Evolutionary conservation across 2,888 invertebrate genomes (phyloP).

Genomic region (Euplagia quadripunctaria): DNA sequence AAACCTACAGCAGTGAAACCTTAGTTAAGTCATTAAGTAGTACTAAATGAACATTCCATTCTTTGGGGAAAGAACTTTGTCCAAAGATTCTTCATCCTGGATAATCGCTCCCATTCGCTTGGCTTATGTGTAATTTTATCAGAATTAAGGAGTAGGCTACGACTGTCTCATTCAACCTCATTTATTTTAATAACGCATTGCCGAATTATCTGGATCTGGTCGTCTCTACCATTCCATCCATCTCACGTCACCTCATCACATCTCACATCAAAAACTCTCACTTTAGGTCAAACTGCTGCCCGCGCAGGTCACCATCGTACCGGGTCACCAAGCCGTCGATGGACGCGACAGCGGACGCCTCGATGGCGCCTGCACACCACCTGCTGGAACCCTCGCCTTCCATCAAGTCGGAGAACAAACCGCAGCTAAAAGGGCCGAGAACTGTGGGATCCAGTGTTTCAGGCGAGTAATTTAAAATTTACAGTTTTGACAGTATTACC

Average conservation of each 20-base stretch:
- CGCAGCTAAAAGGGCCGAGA: conserved; percentile 85
- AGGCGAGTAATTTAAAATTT: conserved; percentile 67
- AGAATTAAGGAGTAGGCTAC: background rate
- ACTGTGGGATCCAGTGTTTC: conserved; percentile 88
- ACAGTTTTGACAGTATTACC: no score
- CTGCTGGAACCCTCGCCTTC: conserved; percentile 73
- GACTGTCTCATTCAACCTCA: background rate
- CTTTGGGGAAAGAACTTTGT: background rate
- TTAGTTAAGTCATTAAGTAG: background rate
- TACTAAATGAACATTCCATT: background rate
- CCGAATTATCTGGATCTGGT: background rate
- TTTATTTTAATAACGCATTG: background rate
- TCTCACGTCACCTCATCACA: conserved; percentile 37
- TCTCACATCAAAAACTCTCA: conserved; percentile 40
- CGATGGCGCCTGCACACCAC: conserved; percentile 62
- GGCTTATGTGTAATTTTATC: background rate
- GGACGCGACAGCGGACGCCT: conserved; percentile 72
- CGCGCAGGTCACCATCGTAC: conserved; percentile 89
- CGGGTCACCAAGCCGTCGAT: conserved; percentile 86
- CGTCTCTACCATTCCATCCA: background rate
- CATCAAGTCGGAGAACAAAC: conserved; percentile 64
- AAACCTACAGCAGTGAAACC: background rate
- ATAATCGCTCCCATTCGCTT: background rate
- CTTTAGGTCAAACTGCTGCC: conserved; percentile 78
- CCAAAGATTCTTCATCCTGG: background rate